These are phyloP conservation scores for Tetropium fuscum DNA, from an alignment of 2,888 invertebrate species.

Conservation along the genomic window DNA sequence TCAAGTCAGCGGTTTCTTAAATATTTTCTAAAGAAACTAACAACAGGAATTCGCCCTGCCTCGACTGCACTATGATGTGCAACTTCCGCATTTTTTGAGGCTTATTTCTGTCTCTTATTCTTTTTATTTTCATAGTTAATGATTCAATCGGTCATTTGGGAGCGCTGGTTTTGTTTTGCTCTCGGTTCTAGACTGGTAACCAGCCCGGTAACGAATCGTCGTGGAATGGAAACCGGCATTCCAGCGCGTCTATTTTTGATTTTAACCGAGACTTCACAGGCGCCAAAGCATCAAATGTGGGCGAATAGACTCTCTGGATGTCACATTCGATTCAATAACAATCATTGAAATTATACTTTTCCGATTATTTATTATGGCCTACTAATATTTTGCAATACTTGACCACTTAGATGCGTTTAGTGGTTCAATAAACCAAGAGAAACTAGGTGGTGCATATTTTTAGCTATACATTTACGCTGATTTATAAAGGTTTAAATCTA, in stretches of 20 bases:
- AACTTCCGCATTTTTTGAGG: constrained; percentile 13
- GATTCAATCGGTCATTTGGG: constrained; percentile 15
- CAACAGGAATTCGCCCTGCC: no score
- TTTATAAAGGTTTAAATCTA: no score
- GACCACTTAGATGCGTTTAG: no score
- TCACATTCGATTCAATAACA: background rate
- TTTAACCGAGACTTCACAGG: constrained; percentile 4
- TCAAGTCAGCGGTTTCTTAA: no score
- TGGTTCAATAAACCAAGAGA: no score
- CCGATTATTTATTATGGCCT: background rate
- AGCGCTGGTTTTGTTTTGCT: constrained; percentile 5
- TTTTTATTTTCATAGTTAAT: constrained; percentile 10
- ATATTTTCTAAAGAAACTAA: no score
- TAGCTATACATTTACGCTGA: no score
- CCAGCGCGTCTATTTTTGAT: constrained; percentile 16
- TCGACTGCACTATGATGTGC: background rate
- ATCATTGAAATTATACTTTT: background rate
- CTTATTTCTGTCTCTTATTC: background rate
- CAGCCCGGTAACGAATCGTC: constrained; percentile 12
- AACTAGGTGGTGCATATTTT: no score
- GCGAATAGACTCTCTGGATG: constrained; percentile 1
- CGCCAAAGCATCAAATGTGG: constrained; percentile 6
- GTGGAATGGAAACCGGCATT: constrained; percentile 17
- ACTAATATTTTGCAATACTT: no score
- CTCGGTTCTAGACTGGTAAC: constrained; percentile 9